Base-by-base conservation (phyloP, 2,113 vertebrate genomes). In the Pristiophorus japonicus region DNA sequence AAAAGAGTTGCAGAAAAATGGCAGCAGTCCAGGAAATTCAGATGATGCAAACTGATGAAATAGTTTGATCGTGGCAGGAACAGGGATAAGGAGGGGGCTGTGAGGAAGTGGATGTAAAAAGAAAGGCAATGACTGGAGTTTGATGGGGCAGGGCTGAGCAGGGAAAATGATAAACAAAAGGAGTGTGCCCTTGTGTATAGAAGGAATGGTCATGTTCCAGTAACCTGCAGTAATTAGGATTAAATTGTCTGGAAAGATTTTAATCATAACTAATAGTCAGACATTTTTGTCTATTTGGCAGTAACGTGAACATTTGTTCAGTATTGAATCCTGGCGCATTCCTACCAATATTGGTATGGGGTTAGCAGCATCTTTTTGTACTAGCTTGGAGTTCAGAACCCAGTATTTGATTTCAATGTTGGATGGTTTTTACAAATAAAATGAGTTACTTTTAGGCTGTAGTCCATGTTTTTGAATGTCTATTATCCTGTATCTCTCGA, bases 11-110 rank as follows among this genome's bases (percentile, higher is more conserved):
- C n/a, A 63, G 16, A 8, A 16, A 91, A 38, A 16, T 91, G 92
- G 63, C 92, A 94, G 65, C 16, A 10, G 14, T 70, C 38, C 65
- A 70, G 42, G 59, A 91, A 91, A 63, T 18, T 14, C 42, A 51
- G 42, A 45, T 94, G 92, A 45, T 94, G 92, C 65, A 94, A 94
- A 27, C 42, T 27, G 7, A 94, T 65, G 65, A 94, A 94, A 70
- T 66, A 47, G 42, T 91, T 94, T 51, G 70, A 34, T 63, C 16
- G 22, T 94, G 42, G 22, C 24, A 18, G 63, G 42, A 4, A 70
- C 18, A 16, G 65, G n/a, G 22, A 51, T 94, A 27, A 16, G 92
- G 4, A 2, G 22, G 42, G 34, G 42, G 14, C 65, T 63, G 55
- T n/a, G 38, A 45, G 18, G 90, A 92, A 65, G 63, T 38, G 47